Conservation (phyloP, 2,797 vertebrate genomes). For the Cheirogaleus major region DNA sequence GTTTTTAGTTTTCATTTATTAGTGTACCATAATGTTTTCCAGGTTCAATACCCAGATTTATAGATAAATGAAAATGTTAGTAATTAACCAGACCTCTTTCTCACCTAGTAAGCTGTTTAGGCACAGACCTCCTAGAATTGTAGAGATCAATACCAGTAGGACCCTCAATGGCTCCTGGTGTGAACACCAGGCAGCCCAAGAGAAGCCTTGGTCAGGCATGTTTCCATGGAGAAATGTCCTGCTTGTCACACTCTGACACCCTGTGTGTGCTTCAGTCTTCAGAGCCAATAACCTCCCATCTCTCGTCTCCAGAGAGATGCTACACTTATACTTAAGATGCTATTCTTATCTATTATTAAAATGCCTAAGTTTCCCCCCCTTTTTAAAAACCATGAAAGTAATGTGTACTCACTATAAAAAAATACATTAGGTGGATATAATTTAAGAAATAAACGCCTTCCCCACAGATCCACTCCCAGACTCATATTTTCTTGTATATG, state of each 20-base stretch:
- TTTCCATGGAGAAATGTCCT: not conserved
- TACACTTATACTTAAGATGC: not conserved
- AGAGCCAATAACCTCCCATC: not conserved
- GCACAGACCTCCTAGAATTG: not conserved
- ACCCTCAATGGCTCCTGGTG: not conserved
- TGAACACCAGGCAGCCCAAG: not conserved
- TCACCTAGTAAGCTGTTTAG: not conserved
- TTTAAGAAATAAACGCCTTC: not conserved
- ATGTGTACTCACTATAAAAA: not conserved
- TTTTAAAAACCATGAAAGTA: not conserved
- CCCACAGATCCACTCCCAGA: not conserved
- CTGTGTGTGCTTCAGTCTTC: not conserved
- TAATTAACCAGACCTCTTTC: not conserved
- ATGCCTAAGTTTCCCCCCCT: not conserved
- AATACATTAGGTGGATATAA: not conserved
- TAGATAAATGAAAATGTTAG: not conserved
- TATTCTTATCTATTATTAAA: not conserved
- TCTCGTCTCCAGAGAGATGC: not conserved
- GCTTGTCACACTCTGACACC: not conserved
- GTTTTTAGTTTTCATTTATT: not conserved
- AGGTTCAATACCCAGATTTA: not conserved
- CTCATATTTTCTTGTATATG: not conserved
- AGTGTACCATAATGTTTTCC: not conserved
- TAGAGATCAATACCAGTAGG: not conserved
- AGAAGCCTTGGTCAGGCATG: not conserved